Conservation (phyloP, 1,140 invertebrate species). For the Chelonus insularis region DNA sequence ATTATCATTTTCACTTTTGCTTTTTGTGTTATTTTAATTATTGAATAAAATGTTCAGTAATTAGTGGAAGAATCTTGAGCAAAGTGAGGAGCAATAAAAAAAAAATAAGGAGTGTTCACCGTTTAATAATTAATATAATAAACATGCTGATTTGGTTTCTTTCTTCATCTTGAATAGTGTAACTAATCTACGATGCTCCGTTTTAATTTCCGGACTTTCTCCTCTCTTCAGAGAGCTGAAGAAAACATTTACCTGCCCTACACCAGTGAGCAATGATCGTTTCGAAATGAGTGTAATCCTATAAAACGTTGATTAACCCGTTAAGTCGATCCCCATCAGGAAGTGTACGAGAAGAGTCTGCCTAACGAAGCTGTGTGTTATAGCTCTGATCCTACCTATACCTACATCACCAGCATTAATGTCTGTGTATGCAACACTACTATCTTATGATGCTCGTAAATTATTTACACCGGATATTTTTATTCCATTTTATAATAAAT, state of each 20-base stretch:
- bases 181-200: constrained; percentile 10
- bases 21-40: too few relatives aligned
- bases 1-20: too few relatives aligned
- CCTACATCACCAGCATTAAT: too few relatives aligned
- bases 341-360: constrained; percentile 22
- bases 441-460: neutral
- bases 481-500: too few relatives aligned
- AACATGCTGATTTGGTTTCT: too few relatives aligned
- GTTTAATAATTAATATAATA: too few relatives aligned
- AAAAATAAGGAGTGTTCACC: too few relatives aligned
- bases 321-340: constrained; percentile 15
- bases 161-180: too few relatives aligned
- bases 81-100: too few relatives aligned
- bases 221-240: constrained; percentile 3
- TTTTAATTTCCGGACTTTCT: constrained; percentile 20
- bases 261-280: neutral
- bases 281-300: constrained; percentile 13
- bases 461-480: neutral
- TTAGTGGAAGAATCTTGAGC: too few relatives aligned
- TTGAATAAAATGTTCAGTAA: too few relatives aligned
- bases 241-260: neutral
- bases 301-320: constrained; percentile 22
- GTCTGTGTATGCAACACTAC: neutral
- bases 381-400: too few relatives aligned
- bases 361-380: constrained; percentile 1